Conservation (phyloP, 2,797 vertebrate genomes). For the Cheirogaleus major region DNA sequence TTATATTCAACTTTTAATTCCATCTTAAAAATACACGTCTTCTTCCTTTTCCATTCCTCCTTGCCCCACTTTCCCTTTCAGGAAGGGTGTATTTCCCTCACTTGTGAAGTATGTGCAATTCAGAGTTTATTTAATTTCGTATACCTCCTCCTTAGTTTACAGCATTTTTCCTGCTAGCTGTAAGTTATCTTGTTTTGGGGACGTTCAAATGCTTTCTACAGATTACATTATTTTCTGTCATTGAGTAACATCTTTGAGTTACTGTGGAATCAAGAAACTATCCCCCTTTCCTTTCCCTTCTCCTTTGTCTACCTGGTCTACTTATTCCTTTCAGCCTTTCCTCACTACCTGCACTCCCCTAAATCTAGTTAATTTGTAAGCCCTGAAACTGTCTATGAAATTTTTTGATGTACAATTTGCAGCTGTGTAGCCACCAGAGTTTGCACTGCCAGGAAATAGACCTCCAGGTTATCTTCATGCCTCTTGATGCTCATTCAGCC, state of each 20-base stretch:
- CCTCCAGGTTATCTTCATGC: not conserved
- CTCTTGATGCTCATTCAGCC: not conserved
- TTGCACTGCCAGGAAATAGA: not conserved
- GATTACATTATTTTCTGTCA: not conserved
- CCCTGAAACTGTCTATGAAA: not conserved
- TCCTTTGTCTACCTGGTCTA: not conserved
- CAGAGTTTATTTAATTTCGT: constrained; percentile 19
- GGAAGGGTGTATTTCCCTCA: not conserved
- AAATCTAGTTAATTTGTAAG: not conserved
- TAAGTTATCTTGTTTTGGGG: constrained; percentile 3
- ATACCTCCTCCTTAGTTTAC: not conserved
- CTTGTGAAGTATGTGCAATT: not conserved
- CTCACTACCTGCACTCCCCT: not conserved
- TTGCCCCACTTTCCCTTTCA: not conserved
- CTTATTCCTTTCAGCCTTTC: not conserved
- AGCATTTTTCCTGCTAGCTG: constrained; percentile 6
- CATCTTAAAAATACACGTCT: not conserved
- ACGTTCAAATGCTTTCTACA: not conserved
- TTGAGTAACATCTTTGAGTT: constrained; percentile 32
- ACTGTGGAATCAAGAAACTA: not conserved
- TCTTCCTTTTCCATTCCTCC: not conserved
- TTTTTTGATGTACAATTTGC: not conserved
- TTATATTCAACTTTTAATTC: not conserved
- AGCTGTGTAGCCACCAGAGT: not conserved
- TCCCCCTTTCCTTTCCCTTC: not conserved